Evolutionary conservation across 2,797 vertebrate species (phyloP), one percentile per base, ranked within the genome.

Genomic region (Nyctalus aviator): DNA sequence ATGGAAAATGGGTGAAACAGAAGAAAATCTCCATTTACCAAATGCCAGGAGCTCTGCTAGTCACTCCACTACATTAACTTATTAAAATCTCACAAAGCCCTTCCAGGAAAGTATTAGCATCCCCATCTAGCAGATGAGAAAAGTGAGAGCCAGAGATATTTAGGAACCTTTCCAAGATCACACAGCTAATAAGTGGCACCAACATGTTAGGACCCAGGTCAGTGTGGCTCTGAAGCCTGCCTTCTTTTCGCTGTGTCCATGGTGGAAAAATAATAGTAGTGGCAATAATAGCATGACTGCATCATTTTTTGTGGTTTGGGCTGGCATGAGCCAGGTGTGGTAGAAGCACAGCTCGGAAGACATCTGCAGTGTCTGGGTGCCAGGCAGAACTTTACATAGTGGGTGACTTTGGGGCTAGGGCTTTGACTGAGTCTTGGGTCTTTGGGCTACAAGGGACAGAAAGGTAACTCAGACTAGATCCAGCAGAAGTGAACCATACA

Each of bases 61-160:
- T 64, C 17, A 46, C 20, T 91, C 32, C 41, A 48, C 59, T 64
- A 21, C 55, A 66, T 48, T 71, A 83, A 48, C 84, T 78, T 86
- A 69, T 50, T 81, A 37, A 73, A 72, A 44, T 85, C 27, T 85
- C 21, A 48, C 18, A 83, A 25, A 90, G 35, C 20, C 30, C 35
- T 93, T 89, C 7, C 55, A 91, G 37, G 68, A 78, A 93, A 88
- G 35, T 55, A 50, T 89, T 15, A 77, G 20, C 13, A 81, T 14
- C 32, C 27, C 32, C 62, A n/a, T 53, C 90, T 86, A 81, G 41
- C 46, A 88, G 83, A 17, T 75, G 79, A 93, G 27, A 15, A 88
- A 87, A 90, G 25, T 73, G 57, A 92, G 35, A n/a, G 20, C 55
- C 78, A 59, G 44, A 88, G 66, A 75, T 9, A 9, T 82, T 68